These are phyloP conservation scores for Pica pica DNA, from an alignment of 2,113 vertebrate species.

Conservation along the genomic window DNA sequence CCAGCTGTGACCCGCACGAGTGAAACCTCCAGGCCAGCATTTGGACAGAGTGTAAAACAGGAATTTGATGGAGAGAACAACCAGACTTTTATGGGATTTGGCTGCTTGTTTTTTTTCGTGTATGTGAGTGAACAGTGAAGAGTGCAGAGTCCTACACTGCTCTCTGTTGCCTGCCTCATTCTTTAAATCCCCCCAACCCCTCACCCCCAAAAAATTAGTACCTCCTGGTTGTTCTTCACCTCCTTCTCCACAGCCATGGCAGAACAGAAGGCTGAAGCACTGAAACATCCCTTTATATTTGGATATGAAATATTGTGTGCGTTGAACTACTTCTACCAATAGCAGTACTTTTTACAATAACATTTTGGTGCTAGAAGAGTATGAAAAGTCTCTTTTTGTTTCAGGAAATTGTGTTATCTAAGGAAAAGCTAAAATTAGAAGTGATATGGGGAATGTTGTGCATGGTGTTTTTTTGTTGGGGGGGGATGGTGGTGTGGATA, in stretches of 20 bases:
- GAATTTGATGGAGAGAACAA: background rate
- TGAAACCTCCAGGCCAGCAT: background rate
- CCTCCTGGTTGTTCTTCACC: background rate
- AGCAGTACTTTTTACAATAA: background rate
- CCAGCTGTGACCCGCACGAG: background rate
- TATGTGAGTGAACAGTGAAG: background rate
- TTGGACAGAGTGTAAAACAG: background rate
- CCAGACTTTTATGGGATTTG: background rate
- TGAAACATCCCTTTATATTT: background rate
- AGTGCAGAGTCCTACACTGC: background rate
- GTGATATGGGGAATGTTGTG: background rate
- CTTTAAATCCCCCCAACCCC: background rate
- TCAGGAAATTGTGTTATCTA: slow-evolving; percentile 26
- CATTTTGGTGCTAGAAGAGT: background rate
- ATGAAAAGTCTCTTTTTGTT: background rate
- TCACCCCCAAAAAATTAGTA: background rate
- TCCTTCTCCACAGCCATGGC: background rate
- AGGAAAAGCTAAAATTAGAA: slow-evolving; percentile 34
- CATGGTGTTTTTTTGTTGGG: accelerated
- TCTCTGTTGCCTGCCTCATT: background rate
- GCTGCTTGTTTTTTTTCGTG: background rate
- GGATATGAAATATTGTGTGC: background rate
- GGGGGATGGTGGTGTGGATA: too few relatives aligned
- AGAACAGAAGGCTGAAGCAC: background rate
- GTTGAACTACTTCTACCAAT: background rate